Base-by-base conservation (phyloP, 2,113 vertebrate genomes). In the Acinonyx jubatus region DNA sequence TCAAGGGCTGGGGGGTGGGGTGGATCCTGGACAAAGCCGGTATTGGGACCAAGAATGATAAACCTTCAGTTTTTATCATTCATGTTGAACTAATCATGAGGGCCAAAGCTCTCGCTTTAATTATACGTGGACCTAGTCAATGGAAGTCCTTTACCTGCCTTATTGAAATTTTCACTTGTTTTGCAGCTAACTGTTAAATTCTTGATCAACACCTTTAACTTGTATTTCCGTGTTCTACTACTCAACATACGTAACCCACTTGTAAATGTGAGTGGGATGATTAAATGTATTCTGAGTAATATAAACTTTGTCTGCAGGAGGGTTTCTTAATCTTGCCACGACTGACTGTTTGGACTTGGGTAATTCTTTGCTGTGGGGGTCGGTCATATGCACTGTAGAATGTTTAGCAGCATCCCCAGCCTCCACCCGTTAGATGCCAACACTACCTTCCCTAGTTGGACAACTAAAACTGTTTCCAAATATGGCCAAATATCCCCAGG, bases 221-320 rank as follows among this genome's bases (percentile, higher is more conserved):
- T 69, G 68, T 84, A 91, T 25, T 94, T 95, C n/a, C 90, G 21
- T 84, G 12, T 92, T 89, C 18, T 12, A 78, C 95, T 29, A 29
- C 50, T 97, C 65, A 85, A 12, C 61, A 23, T 68, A 27, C 15
- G 4, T 81, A 95, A 38, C n/a, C 23, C 63, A 84, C 63, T 88
- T 78, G 38, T 36, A 95, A 79, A 57, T 81, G 11, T 61, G 23
- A 94, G 36, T 74, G 94, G 3, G 4, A 84, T 86, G 19, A 57
- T 73, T 89, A 96, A 91, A 84, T 84, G 5, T 76, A 41, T 84
- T 89, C n/a, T 80, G 19, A 95, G 18, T 84, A 68, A 95, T 76
- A 48, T 41, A 38, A 48, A 83, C 65, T 74, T 94, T 48, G 66
- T 81, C 13, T 68, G 71, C 14, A 87, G 33, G 13, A 92, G 9